Percentiles rank a stretch among this genome's conserved stretches.
Conservation (phyloP, 2,113 vertebrate species). For the Ptilorrhoa leucosticta region DNA sequence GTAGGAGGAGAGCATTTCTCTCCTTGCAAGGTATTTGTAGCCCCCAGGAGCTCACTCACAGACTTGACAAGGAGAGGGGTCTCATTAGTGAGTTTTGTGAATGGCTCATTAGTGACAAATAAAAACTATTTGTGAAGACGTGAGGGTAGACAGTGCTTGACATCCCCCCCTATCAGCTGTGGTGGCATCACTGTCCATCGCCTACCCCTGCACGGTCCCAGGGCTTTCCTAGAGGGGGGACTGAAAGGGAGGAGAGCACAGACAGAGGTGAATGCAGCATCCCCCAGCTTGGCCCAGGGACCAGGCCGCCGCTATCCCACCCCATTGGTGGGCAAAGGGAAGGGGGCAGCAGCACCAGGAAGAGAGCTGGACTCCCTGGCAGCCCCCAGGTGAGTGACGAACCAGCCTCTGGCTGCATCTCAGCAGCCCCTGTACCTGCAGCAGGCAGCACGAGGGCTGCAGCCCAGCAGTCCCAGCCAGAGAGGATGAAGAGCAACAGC, state of each 20-base stretch:
- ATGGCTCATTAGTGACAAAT: neutral
- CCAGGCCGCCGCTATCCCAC: rapidly evolving
- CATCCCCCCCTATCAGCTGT: neutral
- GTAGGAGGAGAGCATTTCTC: neutral
- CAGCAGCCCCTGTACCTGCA: neutral
- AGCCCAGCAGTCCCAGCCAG: neutral
- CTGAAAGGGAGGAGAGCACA: neutral
- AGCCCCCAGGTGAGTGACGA: rapidly evolving
- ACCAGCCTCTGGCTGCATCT: neutral
- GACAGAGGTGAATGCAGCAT: neutral
- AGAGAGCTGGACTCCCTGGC: neutral
- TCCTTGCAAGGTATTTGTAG: neutral
- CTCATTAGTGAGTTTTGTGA: neutral
- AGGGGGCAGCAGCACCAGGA: neutral
- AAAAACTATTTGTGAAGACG: neutral
- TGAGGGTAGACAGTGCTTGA: neutral
- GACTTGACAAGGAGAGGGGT: neutral
- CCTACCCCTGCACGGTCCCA: rapidly evolving
- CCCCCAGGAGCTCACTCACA: neutral
- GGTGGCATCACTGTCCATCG: neutral
- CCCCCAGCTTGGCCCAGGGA: neutral
- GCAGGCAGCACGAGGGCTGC: neutral
- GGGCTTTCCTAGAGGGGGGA: neutral
- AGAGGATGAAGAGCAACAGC: neutral
- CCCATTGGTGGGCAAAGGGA: rapidly evolving